Conservation (phyloP, 1,140 invertebrate species). For the Zaprionus taronus region DNA sequence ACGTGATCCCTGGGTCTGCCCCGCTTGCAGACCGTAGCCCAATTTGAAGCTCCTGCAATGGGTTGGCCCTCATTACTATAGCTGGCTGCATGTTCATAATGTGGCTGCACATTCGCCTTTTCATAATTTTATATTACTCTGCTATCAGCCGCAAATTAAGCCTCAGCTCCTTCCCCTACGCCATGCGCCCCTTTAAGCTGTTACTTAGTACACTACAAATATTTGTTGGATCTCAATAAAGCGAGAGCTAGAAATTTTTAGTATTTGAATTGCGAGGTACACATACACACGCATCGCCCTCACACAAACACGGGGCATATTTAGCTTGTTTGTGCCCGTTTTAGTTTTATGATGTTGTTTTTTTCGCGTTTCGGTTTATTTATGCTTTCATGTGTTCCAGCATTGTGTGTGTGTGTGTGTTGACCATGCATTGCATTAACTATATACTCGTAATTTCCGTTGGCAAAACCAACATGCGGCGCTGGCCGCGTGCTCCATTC, state of each 20-base stretch:
- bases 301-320: constrained; percentile 20
- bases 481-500: constrained; percentile 18
- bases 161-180: background rate
- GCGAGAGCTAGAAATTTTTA: constrained; percentile 30
- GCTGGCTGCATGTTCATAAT: constrained; percentile 53
- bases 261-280: constrained; percentile 1
- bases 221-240: constrained; percentile 18
- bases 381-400: constrained; percentile 53
- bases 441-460: constrained; percentile 68
- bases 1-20: background rate
- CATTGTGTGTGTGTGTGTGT: constrained; percentile 45
- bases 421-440: constrained; percentile 73
- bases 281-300: background rate
- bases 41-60: constrained; percentile 6
- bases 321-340: constrained; percentile 45
- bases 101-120: constrained; percentile 67
- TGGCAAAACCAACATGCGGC: constrained; percentile 75
- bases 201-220: background rate
- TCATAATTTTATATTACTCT: constrained; percentile 68
- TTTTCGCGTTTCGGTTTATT: constrained; percentile 64
- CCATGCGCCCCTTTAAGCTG: background rate
- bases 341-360: constrained; percentile 73
- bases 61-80: constrained; percentile 56
- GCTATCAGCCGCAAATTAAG: constrained; percentile 28
- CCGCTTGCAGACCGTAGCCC: constrained; percentile 34